Evolutionary conservation across 2,113 vertebrate genomes (phyloP), one percentile per base, ranked within the genome.

Genomic region (Silurus asotus): DNA sequence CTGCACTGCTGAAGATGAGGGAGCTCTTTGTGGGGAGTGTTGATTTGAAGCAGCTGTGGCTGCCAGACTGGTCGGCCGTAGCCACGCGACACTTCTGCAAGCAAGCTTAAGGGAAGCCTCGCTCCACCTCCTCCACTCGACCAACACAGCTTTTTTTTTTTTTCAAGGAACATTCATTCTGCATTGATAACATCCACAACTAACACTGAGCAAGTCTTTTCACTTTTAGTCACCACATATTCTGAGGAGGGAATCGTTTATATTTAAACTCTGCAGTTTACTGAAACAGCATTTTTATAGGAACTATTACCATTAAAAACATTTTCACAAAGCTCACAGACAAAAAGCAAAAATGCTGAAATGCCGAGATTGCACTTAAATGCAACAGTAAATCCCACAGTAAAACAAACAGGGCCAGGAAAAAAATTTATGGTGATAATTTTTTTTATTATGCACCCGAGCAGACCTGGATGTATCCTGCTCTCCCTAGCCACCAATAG

Each of bases 1-100:
- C 25, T 86, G 86, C 28, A 58, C 59, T 45, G 72, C 78, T 62
- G 64, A 59, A 84, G 81, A 90, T 89, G 88, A 91, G 89, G 84
- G 64, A 88, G 72, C 87, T 91, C 90, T 92, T 88, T 92, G 88
- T 94, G 87, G 88, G 92, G 88, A 87, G 88, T 84, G 88, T 87
- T 92, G 91, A 94, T 92, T 92, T 89, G 92, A 93, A 89, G 92
- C 93, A 93, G 93, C 92, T 93, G 92, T 90, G 91, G 79, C 88
- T 61, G 6, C 77, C 65, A 79, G 64, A 86, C 75, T 76, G 78
- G 19, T 89, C 88, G n/a, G 76, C 15, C 51, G 19, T 75, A 81
- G 79, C 74, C 79, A 82, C 80, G 83, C 84, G 83, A 76, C 88
- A 62, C 86, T 59, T 51, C 72, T 37, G 56, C 64, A 61, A 67